phyloP scores from a whole-genome alignment of 2,113 vertebrate genomes.

The Hyla sarda region DNA sequence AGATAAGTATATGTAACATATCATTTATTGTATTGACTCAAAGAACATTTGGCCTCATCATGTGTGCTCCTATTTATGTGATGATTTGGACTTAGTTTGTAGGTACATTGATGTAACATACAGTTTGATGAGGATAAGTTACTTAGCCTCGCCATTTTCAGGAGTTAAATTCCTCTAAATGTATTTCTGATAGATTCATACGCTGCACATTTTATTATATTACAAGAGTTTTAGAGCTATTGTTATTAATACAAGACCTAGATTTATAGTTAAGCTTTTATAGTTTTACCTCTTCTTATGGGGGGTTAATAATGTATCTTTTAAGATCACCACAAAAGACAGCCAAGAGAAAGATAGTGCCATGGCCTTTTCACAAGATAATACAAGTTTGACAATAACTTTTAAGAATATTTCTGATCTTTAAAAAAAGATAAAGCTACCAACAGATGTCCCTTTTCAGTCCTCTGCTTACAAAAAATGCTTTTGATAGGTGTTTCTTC shows the following conservation, averaged over 20 bases:
- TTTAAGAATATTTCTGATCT: slow-evolving; percentile 45
- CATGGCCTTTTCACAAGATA: slow-evolving; percentile 36
- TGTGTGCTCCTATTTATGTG: too few relatives aligned
- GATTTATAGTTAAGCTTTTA: background rate
- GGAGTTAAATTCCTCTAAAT: background rate
- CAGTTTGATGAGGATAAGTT: background rate
- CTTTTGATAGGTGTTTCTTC: slow-evolving; percentile 35
- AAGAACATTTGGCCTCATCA: too few relatives aligned
- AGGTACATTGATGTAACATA: background rate
- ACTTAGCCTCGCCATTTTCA: background rate
- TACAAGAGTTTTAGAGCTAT: background rate
- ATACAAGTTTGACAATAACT: slow-evolving; percentile 31
- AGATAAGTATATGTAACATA: too few relatives aligned
- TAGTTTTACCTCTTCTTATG: background rate
- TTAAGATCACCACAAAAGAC: slow-evolving; percentile 37
- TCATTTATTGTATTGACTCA: too few relatives aligned
- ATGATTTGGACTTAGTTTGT: too few relatives aligned
- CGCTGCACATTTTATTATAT: background rate
- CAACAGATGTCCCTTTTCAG: slow-evolving; percentile 42
- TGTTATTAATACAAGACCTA: slow-evolving; percentile 14
- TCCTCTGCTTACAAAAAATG: slow-evolving; percentile 15
- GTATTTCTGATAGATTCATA: background rate
- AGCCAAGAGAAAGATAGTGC: slow-evolving; percentile 6
- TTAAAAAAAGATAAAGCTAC: slow-evolving; percentile 1
- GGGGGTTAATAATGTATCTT: slow-evolving; percentile 19